Base-by-base conservation (phyloP, 2,888 invertebrate species). In the Branchellion lobata region DNA sequence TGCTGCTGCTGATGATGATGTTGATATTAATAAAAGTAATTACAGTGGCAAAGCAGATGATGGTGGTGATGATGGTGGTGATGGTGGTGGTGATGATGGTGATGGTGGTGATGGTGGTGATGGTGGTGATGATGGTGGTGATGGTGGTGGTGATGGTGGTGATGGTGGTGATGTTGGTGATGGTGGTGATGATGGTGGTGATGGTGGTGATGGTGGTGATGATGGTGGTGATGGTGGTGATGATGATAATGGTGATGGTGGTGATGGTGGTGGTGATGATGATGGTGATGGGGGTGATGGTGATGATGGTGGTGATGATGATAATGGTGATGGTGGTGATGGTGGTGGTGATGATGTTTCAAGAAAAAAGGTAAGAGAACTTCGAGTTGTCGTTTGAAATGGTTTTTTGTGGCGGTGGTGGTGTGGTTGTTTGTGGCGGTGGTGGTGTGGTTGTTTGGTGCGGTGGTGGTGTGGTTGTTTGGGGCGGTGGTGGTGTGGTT, bases 221-320 rank as follows among this genome's bases (percentile, higher is more conserved):
- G 71, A 68, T 14, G 40, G 40, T 29, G 69, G 27, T 1, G 69
- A 69, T 29, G 69, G 33, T 29, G 69, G 33, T 69, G 73, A 73
- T 40, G 73, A 73, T 36, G 73, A 73, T 40, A 27, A 36, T 36
- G 40, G 40, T 24, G 73, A 73, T 24, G 40, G 34, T 0, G n/a
- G 33, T 1, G 73, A 33, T 34, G 72, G 29, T 65, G 65, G 29
- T 65, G 65, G 21, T 65, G 65, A n/a, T 33, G 34, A 1, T 74
- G 53, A 14, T 21, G n/a, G n/a, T n/a, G n/a, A n/a, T n/a, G n/a
- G n/a, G n/a, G n/a, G n/a, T n/a, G n/a, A n/a, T n/a, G 40, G 40
- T 29, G 69, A 69, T 1, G 69, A 69, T 29, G 69, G 33, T 29
- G 69, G 33, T 69, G 73, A 73, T 40, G 73, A 73, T 36, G 73